Evolutionary conservation across 2,888 invertebrate species (phyloP).

Genomic region (Catocala fraxini): DNA sequence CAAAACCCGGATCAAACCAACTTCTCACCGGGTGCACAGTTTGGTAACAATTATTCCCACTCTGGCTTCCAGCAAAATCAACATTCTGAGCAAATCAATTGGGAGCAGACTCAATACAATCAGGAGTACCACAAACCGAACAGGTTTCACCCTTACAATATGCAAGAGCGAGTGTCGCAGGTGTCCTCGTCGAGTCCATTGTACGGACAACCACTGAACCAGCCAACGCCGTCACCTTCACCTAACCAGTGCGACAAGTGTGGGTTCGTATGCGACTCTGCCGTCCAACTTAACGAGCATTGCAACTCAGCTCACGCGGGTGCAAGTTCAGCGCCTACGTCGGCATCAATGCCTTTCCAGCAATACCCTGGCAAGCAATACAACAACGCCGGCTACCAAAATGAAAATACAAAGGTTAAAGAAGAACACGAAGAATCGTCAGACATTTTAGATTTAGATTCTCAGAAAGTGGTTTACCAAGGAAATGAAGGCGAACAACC

Average conservation of each 20-base stretch:
- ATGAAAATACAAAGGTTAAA: constrained; percentile 85
- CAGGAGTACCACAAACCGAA: constrained; percentile 81
- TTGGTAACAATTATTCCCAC: constrained; percentile 82
- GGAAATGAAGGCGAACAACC: constrained; percentile 87
- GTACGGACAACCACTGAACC: constrained; percentile 88
- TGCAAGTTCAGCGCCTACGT: constrained; percentile 71
- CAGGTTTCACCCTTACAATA: constrained; percentile 84
- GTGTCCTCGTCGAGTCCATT: constrained; percentile 86
- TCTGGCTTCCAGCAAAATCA: constrained; percentile 84
- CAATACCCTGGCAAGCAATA: constrained; percentile 84
- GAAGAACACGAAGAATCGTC: constrained; percentile 91
- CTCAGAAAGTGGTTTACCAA: constrained; percentile 95
- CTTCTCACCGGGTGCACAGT: constrained; percentile 87
- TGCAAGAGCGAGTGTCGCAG: constrained; percentile 85
- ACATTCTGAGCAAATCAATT: constrained; percentile 81
- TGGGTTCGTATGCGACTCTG: constrained; percentile 93
- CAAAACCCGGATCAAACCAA: constrained; percentile 88
- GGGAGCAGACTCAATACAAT: constrained; percentile 82
- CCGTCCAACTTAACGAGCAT: constrained; percentile 92
- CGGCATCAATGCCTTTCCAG: constrained; percentile 84
- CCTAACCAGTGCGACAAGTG: constrained; percentile 95
- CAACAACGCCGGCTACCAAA: constrained; percentile 78
- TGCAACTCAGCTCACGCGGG: constrained; percentile 90
- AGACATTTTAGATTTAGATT: constrained; percentile 95
- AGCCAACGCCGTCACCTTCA: constrained; percentile 91